phyloP scores from a whole-genome alignment of 2,888 invertebrate species.

The Lordiphosa andalusiaca region DNA sequence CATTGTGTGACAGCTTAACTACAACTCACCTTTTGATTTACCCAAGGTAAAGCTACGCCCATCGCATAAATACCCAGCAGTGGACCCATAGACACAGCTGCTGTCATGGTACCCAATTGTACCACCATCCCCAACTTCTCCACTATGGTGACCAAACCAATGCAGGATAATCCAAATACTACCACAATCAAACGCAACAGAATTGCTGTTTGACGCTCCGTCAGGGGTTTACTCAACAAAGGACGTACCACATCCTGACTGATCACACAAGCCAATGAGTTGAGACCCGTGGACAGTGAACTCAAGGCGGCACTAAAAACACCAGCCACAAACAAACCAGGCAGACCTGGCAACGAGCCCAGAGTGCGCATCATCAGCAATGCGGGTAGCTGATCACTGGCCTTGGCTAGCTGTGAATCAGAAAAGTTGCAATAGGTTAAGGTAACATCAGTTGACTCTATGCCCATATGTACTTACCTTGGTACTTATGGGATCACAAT shows the following conservation, averaged over 20 bases:
- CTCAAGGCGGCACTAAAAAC: slow-evolving; percentile 94
- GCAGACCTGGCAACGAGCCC: slow-evolving; percentile 88
- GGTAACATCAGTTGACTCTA: not conserved
- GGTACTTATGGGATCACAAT: slow-evolving; percentile 89
- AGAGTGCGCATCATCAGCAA: slow-evolving; percentile 93
- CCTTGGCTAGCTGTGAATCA: slow-evolving; percentile 83
- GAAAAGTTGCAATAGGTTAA: not conserved
- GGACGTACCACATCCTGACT: slow-evolving; percentile 89
- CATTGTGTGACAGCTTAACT: too few species aligned
- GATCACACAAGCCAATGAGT: slow-evolving; percentile 90
- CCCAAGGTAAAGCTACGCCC: slow-evolving; percentile 85
- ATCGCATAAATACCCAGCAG: slow-evolving; percentile 86
- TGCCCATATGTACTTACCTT: slow-evolving; percentile 82
- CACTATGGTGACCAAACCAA: slow-evolving; percentile 85
- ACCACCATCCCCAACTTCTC: slow-evolving; percentile 87
- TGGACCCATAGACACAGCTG: slow-evolving; percentile 86
- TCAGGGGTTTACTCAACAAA: slow-evolving; percentile 82
- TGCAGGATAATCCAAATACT: slow-evolving; percentile 84
- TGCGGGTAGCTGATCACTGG: slow-evolving; percentile 90
- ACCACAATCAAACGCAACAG: slow-evolving; percentile 86
- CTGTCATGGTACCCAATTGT: slow-evolving; percentile 84
- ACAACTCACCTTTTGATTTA: slow-evolving; percentile 82
- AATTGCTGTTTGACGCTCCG: slow-evolving; percentile 82
- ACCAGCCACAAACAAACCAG: slow-evolving; percentile 93
- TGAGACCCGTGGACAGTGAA: slow-evolving; percentile 89